A percentile compares a stretch with the other conserved stretches of the same genome.
Conservation (phyloP, 2,113 vertebrate species). For the Hippocampus mohnikei region DNA sequence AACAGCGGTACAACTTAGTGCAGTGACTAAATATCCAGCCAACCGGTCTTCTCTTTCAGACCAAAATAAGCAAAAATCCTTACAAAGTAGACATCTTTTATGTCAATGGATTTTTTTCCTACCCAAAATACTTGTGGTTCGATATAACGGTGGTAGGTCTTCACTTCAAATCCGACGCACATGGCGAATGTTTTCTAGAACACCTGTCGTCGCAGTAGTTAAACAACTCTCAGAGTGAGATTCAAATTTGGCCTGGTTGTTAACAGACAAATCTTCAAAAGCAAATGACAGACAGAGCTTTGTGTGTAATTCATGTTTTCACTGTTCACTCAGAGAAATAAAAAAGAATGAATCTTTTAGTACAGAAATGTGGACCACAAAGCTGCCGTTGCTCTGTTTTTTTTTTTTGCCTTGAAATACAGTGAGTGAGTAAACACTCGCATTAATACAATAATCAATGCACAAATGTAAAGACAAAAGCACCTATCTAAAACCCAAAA, state of each 20-base stretch:
- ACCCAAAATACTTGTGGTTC: slow-evolving; percentile 43
- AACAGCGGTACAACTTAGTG: slow-evolving; percentile 33
- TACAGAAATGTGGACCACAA: slow-evolving; percentile 59
- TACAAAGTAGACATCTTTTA: slow-evolving; percentile 53
- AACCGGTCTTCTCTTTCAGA: slow-evolving; percentile 14
- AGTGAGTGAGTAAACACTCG: slow-evolving; percentile 50
- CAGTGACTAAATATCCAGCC: slow-evolving; percentile 15
- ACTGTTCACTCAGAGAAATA: slow-evolving; percentile 33
- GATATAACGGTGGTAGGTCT: slow-evolving; percentile 26
- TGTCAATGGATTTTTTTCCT: slow-evolving; percentile 38
- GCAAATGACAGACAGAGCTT: slow-evolving; percentile 43
- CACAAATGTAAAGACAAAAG: slow-evolving; percentile 64
- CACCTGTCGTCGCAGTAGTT: background rate
- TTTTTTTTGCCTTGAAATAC: slow-evolving; percentile 46
- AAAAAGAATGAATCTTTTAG: slow-evolving; percentile 28
- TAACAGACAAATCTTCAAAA: slow-evolving; percentile 35
- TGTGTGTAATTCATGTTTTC: slow-evolving; percentile 35
- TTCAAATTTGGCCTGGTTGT: slow-evolving; percentile 8
- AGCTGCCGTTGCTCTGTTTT: slow-evolving; percentile 47
- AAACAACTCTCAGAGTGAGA: background rate
- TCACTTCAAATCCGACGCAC: slow-evolving; percentile 17
- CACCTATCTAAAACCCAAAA: slow-evolving; percentile 64
- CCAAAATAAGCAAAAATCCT: slow-evolving; percentile 25
- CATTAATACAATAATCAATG: slow-evolving; percentile 58
- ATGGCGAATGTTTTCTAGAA: background rate